phyloP scores from a whole-genome alignment of 2,113 vertebrate species.

The Dasyornis broadbenti region DNA sequence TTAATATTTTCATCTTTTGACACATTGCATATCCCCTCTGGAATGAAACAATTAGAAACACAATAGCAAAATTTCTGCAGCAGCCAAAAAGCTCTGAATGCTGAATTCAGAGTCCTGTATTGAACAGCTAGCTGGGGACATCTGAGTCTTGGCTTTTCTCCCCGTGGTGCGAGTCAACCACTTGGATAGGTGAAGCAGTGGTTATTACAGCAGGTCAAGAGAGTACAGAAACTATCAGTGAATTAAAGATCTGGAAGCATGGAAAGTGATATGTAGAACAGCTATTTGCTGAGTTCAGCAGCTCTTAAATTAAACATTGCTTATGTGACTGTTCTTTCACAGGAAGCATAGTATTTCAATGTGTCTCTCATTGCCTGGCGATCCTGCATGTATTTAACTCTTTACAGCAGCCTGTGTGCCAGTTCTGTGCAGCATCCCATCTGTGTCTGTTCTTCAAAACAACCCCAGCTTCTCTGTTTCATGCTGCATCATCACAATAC shows the following conservation, averaged over 20 bases:
- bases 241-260: neutral
- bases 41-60: constrained; percentile 17
- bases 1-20: constrained; percentile 12
- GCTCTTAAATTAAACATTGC: neutral
- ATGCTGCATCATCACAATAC: neutral
- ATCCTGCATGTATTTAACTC: neutral
- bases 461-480: neutral
- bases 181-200: neutral
- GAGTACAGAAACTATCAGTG: neutral
- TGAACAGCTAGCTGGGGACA: neutral
- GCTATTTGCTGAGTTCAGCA: constrained; percentile 38
- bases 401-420: neutral
- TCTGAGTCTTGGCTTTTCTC: neutral
- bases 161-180: neutral
- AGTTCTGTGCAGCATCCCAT: neutral
- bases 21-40: neutral
- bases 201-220: neutral
- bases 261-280: neutral
- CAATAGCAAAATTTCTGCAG: neutral
- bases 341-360: neutral
- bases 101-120: neutral
- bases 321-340: neutral
- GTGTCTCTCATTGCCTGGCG: neutral
- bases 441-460: neutral
- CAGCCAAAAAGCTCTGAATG: neutral